These are phyloP conservation scores for Campoplex nolae DNA, from an alignment of 2,888 invertebrate species.

Conservation along the genomic window DNA sequence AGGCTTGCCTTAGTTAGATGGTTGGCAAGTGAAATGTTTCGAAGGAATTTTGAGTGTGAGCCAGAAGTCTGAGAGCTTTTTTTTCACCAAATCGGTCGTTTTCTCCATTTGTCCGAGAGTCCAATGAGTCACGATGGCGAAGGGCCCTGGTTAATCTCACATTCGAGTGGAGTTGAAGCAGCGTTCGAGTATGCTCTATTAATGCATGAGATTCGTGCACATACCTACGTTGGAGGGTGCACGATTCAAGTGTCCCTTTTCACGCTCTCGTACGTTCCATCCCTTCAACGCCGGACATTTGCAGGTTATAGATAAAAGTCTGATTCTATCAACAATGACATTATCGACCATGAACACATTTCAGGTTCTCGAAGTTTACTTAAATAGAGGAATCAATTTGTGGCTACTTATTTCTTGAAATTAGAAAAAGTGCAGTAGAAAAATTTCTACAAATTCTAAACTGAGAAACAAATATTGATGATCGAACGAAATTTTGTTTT, in stretches of 20 bases:
- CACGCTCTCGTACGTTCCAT: conserved; percentile 58
- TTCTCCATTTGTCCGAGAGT: conserved; percentile 20
- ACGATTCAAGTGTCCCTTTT: conserved; percentile 56
- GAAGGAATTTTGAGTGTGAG: conserved; percentile 48
- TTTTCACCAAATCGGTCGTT: conserved; percentile 39
- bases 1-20: conserved; percentile 20
- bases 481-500: neutral
- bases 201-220: conserved; percentile 28
- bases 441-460: too few relatives aligned
- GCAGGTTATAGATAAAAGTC: conserved; percentile 3
- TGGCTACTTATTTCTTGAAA: neutral
- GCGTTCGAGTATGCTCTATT: conserved; percentile 36
- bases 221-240: conserved; percentile 34
- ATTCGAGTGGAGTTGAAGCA: conserved; percentile 1
- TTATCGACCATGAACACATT: neutral
- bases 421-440: neutral
- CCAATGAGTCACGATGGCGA: conserved; percentile 60
- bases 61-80: conserved; percentile 12
- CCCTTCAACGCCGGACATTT: conserved; percentile 9
- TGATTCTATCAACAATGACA: conserved; percentile 10
- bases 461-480: too few relatives aligned
- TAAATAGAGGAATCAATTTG: neutral
- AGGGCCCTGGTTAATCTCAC: conserved; percentile 31
- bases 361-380: too few relatives aligned
- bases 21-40: conserved; percentile 40